phyloP scores from a whole-genome alignment of 2,888 invertebrate genomes.

The Girardia tigrina region DNA sequence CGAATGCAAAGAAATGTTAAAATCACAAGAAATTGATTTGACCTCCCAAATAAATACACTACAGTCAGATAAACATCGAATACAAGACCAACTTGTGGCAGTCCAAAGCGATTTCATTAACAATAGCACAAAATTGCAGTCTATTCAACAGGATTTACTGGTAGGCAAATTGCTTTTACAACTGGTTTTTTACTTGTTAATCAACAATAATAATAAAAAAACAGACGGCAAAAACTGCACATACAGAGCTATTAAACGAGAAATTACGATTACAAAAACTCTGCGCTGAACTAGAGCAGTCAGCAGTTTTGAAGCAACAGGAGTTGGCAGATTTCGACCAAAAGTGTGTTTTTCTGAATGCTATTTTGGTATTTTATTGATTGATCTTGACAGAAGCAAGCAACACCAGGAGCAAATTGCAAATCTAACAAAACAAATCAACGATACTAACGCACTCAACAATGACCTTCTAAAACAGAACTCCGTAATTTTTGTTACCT shows the following conservation, averaged over 20 bases:
- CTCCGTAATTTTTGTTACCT: background rate
- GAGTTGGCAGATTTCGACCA: conserved; percentile 19
- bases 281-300: background rate
- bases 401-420: background rate
- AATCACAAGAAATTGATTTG: background rate
- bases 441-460: background rate
- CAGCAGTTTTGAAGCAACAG: background rate
- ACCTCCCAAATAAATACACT: background rate
- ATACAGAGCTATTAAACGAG: background rate
- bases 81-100: background rate
- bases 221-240: background rate
- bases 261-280: conserved; percentile 8
- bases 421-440: background rate
- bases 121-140: background rate
- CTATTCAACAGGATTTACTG: conserved; percentile 5
- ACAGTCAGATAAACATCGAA: background rate
- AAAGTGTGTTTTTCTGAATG: background rate
- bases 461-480: background rate
- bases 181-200: too few species aligned
- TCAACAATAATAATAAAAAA: too few species aligned
- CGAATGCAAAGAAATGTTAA: background rate
- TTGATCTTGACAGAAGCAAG: background rate
- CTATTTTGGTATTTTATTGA: background rate
- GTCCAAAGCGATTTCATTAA: background rate
- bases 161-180: background rate